These are phyloP conservation scores for Leiothrix lutea DNA, from an alignment of 2,113 vertebrate species.

Conservation along the genomic window DNA sequence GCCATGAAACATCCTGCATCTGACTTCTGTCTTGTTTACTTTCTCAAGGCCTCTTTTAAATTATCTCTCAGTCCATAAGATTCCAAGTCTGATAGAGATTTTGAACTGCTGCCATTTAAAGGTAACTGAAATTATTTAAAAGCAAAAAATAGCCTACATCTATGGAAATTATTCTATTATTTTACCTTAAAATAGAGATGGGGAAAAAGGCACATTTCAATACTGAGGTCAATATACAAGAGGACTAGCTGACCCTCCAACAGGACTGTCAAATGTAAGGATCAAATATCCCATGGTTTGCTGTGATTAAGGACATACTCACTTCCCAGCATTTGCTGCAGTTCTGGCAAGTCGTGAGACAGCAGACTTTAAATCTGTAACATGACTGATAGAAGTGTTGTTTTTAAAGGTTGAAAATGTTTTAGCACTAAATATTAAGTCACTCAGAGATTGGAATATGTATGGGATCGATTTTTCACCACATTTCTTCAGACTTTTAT, in stretches of 20 bases:
- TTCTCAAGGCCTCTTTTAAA: not conserved
- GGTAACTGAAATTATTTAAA: not conserved
- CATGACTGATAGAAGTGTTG: constrained; percentile 51
- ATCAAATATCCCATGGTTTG: not conserved
- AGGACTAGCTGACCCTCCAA: not conserved
- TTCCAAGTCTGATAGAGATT: not conserved
- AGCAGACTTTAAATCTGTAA: constrained; percentile 35
- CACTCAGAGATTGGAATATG: constrained; percentile 29
- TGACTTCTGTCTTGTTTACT: not conserved
- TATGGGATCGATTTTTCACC: constrained; percentile 54
- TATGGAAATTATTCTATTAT: not conserved
- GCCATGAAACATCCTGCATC: not conserved
- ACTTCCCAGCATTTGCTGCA: constrained; percentile 15
- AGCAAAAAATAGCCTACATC: not conserved
- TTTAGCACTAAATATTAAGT: constrained; percentile 55
- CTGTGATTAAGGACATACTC: not conserved
- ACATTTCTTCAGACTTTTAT: constrained; percentile 25
- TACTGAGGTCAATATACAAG: not conserved
- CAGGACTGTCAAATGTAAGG: not conserved
- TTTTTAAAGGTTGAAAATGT: constrained; percentile 48
- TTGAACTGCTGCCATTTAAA: not conserved
- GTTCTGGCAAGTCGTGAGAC: constrained; percentile 30
- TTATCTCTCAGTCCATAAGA: not conserved
- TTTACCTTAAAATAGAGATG: not conserved
- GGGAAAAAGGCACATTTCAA: not conserved